These are phyloP conservation scores for Saccopteryx bilineata DNA, from an alignment of 2,113 vertebrate species.

Conservation along the genomic window DNA sequence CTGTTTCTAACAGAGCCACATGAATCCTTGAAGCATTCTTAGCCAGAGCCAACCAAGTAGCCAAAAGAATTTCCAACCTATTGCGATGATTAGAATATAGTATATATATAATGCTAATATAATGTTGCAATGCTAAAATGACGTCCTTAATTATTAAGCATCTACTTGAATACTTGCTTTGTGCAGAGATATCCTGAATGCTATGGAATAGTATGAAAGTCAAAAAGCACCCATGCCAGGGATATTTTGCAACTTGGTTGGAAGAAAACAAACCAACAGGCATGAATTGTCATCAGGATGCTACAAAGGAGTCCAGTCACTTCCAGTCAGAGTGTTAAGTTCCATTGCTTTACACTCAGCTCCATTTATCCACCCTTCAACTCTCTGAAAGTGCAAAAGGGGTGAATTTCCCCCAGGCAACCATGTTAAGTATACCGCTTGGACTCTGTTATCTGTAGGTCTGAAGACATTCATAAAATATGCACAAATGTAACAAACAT, in stretches of 20 bases:
- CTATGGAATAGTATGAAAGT: background rate
- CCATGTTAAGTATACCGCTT: background rate
- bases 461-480: slow-evolving; percentile 41
- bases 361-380: background rate
- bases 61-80: slow-evolving; percentile 8
- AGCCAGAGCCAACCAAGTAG: background rate
- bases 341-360: background rate
- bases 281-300: background rate
- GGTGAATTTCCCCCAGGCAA: background rate
- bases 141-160: background rate
- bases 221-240: background rate
- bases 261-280: background rate
- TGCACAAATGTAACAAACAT: background rate
- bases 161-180: background rate
- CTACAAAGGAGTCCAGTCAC: background rate
- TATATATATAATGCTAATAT: background rate
- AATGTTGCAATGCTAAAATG: slow-evolving; percentile 12
- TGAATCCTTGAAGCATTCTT: background rate
- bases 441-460: slow-evolving; percentile 26
- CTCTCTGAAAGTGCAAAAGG: background rate
- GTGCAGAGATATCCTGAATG: background rate
- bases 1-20: background rate
- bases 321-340: background rate
- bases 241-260: slow-evolving; percentile 30
- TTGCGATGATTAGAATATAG: background rate